Conservation (phyloP, 2,888 invertebrate species). For the Epirrhoe tristata region DNA sequence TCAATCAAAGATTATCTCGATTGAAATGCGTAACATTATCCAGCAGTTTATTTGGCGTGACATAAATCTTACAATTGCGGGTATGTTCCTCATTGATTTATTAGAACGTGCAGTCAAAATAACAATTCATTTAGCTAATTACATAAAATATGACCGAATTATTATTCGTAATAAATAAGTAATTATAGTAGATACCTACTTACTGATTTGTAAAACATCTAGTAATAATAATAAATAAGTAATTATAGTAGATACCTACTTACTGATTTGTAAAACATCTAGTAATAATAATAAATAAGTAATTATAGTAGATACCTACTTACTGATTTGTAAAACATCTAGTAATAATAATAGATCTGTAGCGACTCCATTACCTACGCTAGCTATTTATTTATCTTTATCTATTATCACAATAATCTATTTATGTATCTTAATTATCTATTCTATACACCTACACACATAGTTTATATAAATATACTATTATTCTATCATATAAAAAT, state of each 20-base stretch:
- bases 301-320: background rate
- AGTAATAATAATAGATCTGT: background rate
- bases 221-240: background rate
- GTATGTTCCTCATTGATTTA: constrained; percentile 21
- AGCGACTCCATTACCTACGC: too few species aligned
- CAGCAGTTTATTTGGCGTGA: constrained; percentile 11
- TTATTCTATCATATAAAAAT: too few species aligned
- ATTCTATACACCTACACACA: too few species aligned
- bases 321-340: background rate
- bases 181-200: background rate
- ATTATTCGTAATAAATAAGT: background rate
- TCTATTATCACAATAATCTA: too few species aligned
- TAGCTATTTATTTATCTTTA: too few species aligned
- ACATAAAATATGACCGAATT: constrained; percentile 24
- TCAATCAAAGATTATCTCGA: constrained; percentile 24
- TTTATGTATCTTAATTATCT: too few species aligned
- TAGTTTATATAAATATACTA: too few species aligned
- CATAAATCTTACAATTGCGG: constrained; percentile 4
- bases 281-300: background rate
- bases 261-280: background rate
- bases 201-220: background rate
- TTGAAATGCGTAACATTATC: constrained; percentile 7
- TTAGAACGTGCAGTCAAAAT: constrained; percentile 13
- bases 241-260: background rate
- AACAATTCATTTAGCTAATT: constrained; percentile 20